phyloP scores from a whole-genome alignment of 2,888 invertebrate genomes.

The Odontomyia ornata region DNA sequence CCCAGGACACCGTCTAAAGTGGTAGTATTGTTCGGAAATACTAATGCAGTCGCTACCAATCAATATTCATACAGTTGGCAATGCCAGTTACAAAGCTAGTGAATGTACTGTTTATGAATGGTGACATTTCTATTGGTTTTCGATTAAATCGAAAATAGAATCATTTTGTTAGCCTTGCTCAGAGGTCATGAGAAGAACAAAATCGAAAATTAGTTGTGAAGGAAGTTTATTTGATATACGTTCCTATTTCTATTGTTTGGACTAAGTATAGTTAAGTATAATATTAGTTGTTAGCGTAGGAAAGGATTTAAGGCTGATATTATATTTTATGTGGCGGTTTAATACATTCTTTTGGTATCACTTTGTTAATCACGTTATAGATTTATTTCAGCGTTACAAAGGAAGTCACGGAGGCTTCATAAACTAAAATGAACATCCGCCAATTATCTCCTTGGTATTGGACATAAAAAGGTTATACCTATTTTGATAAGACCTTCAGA shows the following conservation, averaged over 20 bases:
- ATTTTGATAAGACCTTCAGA: no score
- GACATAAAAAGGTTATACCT: no score
- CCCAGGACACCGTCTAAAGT: no score
- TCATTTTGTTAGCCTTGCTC: slow-evolving; percentile 6
- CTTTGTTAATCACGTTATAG: no score
- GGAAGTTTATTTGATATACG: not conserved
- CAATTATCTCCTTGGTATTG: no score
- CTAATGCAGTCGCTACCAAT: no score
- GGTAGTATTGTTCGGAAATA: no score
- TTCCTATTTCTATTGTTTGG: not conserved
- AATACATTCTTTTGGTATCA: no score
- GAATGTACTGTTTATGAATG: slow-evolving; percentile 5
- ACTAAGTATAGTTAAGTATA: not conserved
- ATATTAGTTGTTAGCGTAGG: not conserved
- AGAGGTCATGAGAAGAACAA: not conserved
- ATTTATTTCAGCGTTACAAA: no score
- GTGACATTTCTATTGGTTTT: slow-evolving; percentile 38
- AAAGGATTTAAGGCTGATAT: not conserved
- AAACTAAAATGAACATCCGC: no score
- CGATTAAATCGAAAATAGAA: slow-evolving; percentile 41
- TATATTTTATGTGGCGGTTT: not conserved
- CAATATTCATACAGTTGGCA: not conserved
- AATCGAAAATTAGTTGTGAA: not conserved
- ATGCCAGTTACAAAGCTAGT: not conserved
- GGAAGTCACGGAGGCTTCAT: no score